A percentile compares a stretch with the other conserved stretches of the same genome.
phyloP scores from a whole-genome alignment of 37 sponge, comb jelly and placozoan genomes.

The Diacarnus erythraeanus region DNA sequence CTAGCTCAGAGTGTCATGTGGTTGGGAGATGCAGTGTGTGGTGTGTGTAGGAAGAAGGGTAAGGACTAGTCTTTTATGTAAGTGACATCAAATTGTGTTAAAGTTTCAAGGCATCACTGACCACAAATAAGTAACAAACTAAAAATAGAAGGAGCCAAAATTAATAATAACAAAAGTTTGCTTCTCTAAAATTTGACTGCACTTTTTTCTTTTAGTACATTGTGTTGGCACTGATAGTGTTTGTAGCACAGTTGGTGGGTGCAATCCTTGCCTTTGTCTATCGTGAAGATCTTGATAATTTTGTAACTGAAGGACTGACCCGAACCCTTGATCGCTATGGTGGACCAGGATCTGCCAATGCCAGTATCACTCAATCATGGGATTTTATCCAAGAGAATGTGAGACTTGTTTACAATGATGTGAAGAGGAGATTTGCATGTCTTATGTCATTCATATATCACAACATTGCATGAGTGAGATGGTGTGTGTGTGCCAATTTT shows the following conservation, averaged over 20 bases:
- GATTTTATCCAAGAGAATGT: constrained; percentile 50
- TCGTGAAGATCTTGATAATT: not conserved
- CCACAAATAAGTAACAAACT: too few relatives aligned
- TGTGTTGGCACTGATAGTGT: constrained; percentile 36
- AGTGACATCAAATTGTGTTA: too few relatives aligned
- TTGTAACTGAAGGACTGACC: constrained; percentile 12
- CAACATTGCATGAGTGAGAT: not conserved
- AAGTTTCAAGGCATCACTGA: too few relatives aligned
- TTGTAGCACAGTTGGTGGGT: constrained; percentile 48
- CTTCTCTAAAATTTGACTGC: too few relatives aligned
- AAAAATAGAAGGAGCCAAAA: too few relatives aligned
- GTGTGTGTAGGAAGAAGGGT: too few relatives aligned
- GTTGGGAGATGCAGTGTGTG: too few relatives aligned
- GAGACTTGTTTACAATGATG: constrained; percentile 11
- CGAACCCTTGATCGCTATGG: constrained; percentile 11
- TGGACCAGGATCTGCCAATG: not conserved
- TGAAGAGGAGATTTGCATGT: too few relatives aligned
- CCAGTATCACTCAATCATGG: constrained; percentile 32
- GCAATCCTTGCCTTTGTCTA: constrained; percentile 59
- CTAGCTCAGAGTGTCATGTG: too few relatives aligned
- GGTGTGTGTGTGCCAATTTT: not conserved
- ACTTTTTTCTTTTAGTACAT: constrained; percentile 46
- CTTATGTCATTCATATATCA: not conserved
- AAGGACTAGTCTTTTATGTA: too few relatives aligned
- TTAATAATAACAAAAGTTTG: too few relatives aligned